Conservation (phyloP, 2,797 vertebrate genomes). For the Monodelphis domestica region DNA sequence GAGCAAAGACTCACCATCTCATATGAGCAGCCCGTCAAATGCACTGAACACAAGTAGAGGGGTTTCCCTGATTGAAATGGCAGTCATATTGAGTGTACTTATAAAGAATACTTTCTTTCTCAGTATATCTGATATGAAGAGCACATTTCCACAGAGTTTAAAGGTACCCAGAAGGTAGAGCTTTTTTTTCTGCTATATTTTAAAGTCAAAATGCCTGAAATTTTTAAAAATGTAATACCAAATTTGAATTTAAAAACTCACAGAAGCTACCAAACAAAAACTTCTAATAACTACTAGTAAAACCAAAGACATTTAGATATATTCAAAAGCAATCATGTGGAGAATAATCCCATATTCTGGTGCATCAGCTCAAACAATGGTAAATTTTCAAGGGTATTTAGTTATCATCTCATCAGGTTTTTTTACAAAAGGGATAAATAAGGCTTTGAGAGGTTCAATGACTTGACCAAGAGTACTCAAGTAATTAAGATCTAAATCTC, state of each 20-base stretch:
- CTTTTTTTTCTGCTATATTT: neutral
- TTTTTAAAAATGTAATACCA: conserved; percentile 38
- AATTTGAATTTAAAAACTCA: conserved; percentile 42
- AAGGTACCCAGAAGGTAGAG: neutral
- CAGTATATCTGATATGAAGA: neutral
- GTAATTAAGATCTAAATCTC: neutral
- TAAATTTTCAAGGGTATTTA: neutral
- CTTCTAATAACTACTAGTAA: neutral
- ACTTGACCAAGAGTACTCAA: neutral
- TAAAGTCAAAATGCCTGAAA: conserved; percentile 40
- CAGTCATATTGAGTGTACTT: neutral
- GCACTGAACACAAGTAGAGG: neutral
- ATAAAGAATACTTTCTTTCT: neutral
- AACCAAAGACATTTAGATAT: neutral
- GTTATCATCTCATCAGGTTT: neutral
- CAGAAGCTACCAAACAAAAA: neutral
- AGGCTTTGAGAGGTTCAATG: neutral
- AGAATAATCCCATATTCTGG: neutral
- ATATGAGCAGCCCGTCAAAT: neutral
- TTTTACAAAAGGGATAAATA: neutral
- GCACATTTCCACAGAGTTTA: conserved; percentile 9
- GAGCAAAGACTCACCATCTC: neutral
- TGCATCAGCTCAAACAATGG: neutral
- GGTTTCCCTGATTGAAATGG: neutral
- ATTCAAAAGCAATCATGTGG: neutral